These are phyloP conservation scores for Oasisia sp. DNA, from an alignment of 2,888 invertebrate species.

Conservation along the genomic window DNA sequence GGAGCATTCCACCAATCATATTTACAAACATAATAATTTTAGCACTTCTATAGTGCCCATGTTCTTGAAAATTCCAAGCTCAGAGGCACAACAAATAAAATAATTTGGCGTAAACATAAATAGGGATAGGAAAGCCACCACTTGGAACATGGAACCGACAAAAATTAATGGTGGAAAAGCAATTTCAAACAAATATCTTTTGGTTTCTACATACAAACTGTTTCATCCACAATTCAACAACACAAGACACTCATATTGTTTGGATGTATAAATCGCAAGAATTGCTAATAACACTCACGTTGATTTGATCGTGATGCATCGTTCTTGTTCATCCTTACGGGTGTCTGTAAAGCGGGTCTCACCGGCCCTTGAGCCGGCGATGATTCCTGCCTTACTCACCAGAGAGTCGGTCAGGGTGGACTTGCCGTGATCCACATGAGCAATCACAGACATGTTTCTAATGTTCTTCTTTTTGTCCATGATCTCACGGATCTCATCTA, in stretches of 20 bases:
- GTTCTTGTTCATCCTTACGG: constrained; percentile 99
- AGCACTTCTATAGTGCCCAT: too few relatives aligned
- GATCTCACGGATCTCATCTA: constrained; percentile 99
- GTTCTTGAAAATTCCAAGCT: too few relatives aligned
- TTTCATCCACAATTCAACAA: not conserved
- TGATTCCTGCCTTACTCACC: constrained; percentile 99
- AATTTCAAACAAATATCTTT: too few relatives aligned
- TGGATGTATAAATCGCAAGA: not conserved
- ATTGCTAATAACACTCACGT: constrained; percentile 77
- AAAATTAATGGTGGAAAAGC: too few relatives aligned
- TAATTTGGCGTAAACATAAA: too few relatives aligned
- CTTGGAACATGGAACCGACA: too few relatives aligned
- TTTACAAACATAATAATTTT: too few relatives aligned
- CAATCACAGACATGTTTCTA: constrained; percentile 99
- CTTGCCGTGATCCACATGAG: constrained; percentile 99
- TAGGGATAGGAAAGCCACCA: too few relatives aligned
- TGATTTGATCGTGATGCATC: constrained; percentile 99
- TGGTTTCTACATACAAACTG: too few relatives aligned
- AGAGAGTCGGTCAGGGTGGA: constrained; percentile 99
- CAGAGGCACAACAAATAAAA: too few relatives aligned
- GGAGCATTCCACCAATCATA: too few relatives aligned
- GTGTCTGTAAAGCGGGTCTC: constrained; percentile 99
- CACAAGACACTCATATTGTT: not conserved
- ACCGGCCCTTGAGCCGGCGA: constrained; percentile 97
- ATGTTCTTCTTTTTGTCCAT: constrained; percentile 99